Conservation (phyloP, 2,888 invertebrate genomes). For the Melipona bicolor region DNA sequence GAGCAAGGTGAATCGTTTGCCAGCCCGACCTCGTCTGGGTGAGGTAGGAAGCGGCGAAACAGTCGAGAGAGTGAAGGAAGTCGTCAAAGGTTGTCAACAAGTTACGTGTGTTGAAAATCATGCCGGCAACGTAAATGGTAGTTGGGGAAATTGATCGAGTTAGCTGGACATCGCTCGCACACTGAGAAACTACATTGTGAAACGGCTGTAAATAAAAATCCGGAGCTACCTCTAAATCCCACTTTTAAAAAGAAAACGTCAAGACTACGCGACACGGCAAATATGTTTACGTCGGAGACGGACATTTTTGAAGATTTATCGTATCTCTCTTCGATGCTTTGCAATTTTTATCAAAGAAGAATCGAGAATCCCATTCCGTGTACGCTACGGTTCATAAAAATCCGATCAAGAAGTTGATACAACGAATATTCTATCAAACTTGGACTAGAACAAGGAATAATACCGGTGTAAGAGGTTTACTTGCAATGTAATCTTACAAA, state of each 20-base stretch:
- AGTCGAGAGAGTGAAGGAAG: slow-evolving; percentile 45
- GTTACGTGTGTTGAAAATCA: slow-evolving; percentile 32
- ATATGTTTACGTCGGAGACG: slow-evolving; percentile 12
- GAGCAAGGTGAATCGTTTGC: slow-evolving; percentile 57
- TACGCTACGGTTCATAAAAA: background rate
- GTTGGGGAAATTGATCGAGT: slow-evolving; percentile 44
- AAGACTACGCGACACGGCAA: background rate
- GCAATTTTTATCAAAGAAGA: background rate
- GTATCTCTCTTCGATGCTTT: background rate
- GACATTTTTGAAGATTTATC: background rate
- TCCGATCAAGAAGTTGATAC: background rate
- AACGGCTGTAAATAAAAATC: slow-evolving; percentile 29
- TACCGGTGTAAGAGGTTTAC: background rate
- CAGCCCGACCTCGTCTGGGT: slow-evolving; percentile 27
- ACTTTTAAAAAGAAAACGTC: background rate
- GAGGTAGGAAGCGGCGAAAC: slow-evolving; percentile 30
- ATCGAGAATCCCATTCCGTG: background rate
- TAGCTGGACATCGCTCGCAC: slow-evolving; percentile 8
- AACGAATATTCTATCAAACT: background rate
- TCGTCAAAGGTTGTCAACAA: slow-evolving; percentile 49
- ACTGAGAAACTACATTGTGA: background rate
- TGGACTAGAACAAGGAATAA: background rate
- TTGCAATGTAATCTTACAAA: background rate
- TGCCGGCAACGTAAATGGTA: background rate
- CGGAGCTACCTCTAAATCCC: background rate